Evolutionary conservation across 2,797 vertebrate species (phyloP).

Genomic region (Lophius americanus): DNA sequence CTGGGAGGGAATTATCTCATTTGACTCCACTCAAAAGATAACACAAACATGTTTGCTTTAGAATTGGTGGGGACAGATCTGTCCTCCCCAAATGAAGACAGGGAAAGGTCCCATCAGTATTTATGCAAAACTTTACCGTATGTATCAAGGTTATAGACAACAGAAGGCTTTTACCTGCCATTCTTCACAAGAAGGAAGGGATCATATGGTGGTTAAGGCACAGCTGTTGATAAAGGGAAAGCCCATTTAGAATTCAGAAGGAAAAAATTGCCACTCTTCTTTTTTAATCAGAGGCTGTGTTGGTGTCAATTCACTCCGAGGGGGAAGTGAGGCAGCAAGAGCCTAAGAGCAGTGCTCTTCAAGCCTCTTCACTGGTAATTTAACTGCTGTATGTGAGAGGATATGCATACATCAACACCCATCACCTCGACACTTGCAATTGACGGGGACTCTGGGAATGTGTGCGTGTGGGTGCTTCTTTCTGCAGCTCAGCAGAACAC

Average conservation of each 20-base stretch:
- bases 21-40: too few relatives aligned
- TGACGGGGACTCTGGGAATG: constrained; percentile 43
- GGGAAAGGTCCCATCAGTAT: too few relatives aligned
- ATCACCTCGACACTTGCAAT: constrained; percentile 63
- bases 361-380: constrained; percentile 77
- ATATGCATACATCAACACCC: constrained; percentile 75
- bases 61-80: too few relatives aligned
- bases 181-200: constrained; percentile 41
- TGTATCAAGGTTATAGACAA: constrained; percentile 30
- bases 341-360: constrained; percentile 66
- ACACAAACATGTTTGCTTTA: too few relatives aligned
- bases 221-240: constrained; percentile 56
- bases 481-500: constrained; percentile 52
- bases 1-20: too few relatives aligned
- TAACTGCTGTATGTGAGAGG: constrained; percentile 72
- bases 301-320: constrained; percentile 74
- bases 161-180: constrained; percentile 24
- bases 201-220: constrained; percentile 24
- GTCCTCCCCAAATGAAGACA: too few relatives aligned
- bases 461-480: constrained; percentile 29
- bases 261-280: constrained; percentile 68
- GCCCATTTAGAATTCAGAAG: constrained; percentile 67
- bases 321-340: constrained; percentile 47
- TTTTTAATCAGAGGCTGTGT: constrained; percentile 71
- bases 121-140: too few relatives aligned